Base-by-base conservation (phyloP, 2,113 vertebrate genomes). In the Gnathonemus longibarbis region DNA sequence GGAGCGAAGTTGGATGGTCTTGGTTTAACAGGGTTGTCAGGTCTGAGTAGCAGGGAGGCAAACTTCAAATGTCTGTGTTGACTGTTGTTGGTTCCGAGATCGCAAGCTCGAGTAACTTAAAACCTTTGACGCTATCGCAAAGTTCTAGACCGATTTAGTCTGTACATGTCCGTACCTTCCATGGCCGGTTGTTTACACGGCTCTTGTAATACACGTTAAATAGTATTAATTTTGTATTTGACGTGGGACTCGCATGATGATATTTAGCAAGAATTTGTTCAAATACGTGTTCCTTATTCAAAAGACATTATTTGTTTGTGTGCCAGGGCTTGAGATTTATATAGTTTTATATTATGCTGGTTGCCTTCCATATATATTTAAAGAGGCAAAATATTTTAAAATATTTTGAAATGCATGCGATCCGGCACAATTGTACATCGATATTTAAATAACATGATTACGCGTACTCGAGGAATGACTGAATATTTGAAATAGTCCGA, bases 21-120 rank as follows among this genome's bases (percentile, higher is more conserved):
- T 31, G 70, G 52, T 83, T 88, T 17, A 35, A 19, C 56, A 39
- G 53, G 70, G 50, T 56, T 84, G 70, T 58, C 52, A 46, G 70
- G n/a, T 80, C 52, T 50, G 86, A 89, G 87, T 24, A 83, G 9
- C 80, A 48, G 31, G 31, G 6, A 19, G 53, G 42, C 52, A 74
- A 58, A 62, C 52, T 88, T 83, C 50, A 62, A 84, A 87, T 46
- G 49, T 88, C 66, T 90, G 87, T 84, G 74, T 88, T 88, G 87
- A 84, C 52, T 84, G 90, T 74, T 90, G 90, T 84, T 94, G 93
- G 91, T 93, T 91, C 92, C 93, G 95, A 93, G 93, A 93, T 92
- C 92, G 93, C 92, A 89, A 88, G 89, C 91, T 91, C 90, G 88
- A 3, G 94, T 94, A 91, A 94, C 91, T 91, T 77, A 91, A 92